phyloP scores from a whole-genome alignment of 2,797 vertebrate species.

The Scolopax bukidnonensis region DNA sequence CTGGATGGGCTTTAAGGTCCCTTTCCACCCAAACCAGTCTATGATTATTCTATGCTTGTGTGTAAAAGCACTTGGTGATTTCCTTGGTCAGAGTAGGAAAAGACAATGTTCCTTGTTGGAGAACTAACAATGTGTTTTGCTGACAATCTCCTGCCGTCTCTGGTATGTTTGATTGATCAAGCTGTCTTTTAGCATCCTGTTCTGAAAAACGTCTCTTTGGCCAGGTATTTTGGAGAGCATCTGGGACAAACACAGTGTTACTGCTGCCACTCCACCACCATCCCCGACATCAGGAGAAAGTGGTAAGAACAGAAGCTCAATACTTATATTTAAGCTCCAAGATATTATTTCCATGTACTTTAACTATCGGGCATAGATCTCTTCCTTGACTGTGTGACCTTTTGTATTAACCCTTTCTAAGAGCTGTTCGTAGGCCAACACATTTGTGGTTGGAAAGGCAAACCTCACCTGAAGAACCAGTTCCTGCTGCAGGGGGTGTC shows the following conservation, averaged over 20 bases:
- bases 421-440: background rate
- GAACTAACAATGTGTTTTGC: background rate
- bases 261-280: constrained; percentile 93
- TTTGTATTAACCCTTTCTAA: background rate
- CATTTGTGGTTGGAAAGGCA: background rate
- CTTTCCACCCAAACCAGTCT: no score
- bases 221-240: constrained; percentile 95
- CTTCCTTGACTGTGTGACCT: background rate
- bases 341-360: background rate
- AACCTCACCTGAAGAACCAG: background rate
- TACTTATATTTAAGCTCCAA: background rate
- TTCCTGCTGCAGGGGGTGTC: background rate
- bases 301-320: constrained; percentile 76
- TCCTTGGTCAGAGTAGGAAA: background rate
- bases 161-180: background rate
- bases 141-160: background rate
- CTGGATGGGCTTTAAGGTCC: no score
- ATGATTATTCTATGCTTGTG: no score
- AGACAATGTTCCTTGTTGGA: background rate
- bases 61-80: background rate
- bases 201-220: constrained; percentile 40
- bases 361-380: background rate
- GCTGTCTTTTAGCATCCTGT: background rate
- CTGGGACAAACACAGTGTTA: constrained; percentile 97
- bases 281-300: constrained; percentile 95